Base-by-base conservation (phyloP, 2,113 vertebrate species). In the Spea bombifrons region DNA sequence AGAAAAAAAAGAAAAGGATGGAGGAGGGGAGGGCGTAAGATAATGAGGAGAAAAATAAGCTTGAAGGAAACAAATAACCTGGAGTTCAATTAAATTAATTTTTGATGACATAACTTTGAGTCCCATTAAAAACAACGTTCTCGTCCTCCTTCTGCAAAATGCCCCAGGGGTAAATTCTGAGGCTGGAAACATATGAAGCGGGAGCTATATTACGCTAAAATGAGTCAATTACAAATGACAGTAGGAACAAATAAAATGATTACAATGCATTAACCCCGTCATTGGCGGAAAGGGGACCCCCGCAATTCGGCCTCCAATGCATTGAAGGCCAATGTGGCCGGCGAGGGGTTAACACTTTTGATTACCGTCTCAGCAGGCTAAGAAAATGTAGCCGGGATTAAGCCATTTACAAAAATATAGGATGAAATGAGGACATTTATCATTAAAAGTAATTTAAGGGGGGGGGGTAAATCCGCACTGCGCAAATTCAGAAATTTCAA, bases 181-280 rank as follows among this genome's bases (percentile, higher is more conserved):
- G 67, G 6, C 15, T 46, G 75, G 46, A 81, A 84, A 75, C 72
- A 57, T 66, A 73, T 50, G 64, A 53, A 49, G 76, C 71, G 1
- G 80, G 4, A 75, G 66, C 55, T 8, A 30, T 49, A 12, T 5
- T 61, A 30, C 65, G 59, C 3, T 67, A 76, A 83, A 74, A 52
- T 71, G 12, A 63, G 83, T 80, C 75, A 83, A 76, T 72, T 59
- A 75, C 79, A 84, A 52, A 79, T 1, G 81, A 79, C 76, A 67
- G 3, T 79, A n/a, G 16, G 82, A 66, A 43, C 47, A 44, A 0
- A 66, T 74, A 82, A 73, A 77, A 77, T 77, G 46, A 77, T 77
- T 70, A 63, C 55, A 77, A 53, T 77, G 9, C 47, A 6, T 77
- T 77, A 77, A 77, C 75, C 75, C 67, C 17, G 30, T 61, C 53